A percentile compares a stretch with the other conserved stretches of the same genome.
Evolutionary conservation across 2,113 vertebrate genomes (phyloP).

Genomic region (Caracal caracal): DNA sequence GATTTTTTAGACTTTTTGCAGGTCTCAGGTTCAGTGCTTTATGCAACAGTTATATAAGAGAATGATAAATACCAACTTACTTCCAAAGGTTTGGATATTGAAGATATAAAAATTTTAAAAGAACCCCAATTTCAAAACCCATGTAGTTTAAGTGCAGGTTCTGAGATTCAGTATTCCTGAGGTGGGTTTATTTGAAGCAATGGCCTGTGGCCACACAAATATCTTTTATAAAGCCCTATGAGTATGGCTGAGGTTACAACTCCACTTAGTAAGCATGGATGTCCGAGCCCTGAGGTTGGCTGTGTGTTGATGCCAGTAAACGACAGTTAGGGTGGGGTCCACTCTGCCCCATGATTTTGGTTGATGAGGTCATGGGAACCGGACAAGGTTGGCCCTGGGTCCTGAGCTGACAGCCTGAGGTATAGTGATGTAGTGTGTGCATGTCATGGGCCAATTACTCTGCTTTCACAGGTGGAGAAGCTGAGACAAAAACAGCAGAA

Average conservation of each 20-base stretch:
- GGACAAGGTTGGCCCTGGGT: background rate
- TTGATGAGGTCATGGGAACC: constrained; percentile 60
- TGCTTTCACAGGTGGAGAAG: background rate
- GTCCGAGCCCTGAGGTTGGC: background rate
- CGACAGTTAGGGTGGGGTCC: background rate
- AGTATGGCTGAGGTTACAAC: background rate
- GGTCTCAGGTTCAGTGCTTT: background rate
- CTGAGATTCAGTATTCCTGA: background rate
- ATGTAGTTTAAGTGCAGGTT: background rate
- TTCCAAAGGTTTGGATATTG: background rate
- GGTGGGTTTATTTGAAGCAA: background rate
- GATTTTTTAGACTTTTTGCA: background rate
- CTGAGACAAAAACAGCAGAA: background rate
- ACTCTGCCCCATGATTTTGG: background rate
- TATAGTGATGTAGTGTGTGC: background rate
- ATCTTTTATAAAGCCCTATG: background rate
- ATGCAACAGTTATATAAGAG: background rate
- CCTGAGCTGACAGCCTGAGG: background rate
- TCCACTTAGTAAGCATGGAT: background rate
- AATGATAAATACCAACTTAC: background rate
- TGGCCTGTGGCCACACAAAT: background rate
- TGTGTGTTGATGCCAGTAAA: background rate
- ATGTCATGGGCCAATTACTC: background rate
- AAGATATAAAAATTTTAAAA: background rate
- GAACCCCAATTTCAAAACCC: background rate